These are phyloP conservation scores for Otus sunia DNA, from an alignment of 2,113 vertebrate genomes.

Conservation along the genomic window DNA sequence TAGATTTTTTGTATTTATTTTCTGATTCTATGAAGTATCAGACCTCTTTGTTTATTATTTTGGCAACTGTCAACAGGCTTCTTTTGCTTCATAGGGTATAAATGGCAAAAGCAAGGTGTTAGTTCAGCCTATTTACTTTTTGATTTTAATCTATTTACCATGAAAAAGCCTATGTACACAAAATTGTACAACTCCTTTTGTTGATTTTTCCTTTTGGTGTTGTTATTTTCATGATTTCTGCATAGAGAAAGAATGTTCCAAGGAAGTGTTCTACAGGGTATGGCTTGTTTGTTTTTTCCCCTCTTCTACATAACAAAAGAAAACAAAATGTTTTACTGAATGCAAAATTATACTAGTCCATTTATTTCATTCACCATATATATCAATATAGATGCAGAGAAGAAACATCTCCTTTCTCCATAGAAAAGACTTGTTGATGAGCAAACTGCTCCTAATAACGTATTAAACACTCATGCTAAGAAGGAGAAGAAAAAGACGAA, in stretches of 20 bases:
- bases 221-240: background rate
- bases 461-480: background rate
- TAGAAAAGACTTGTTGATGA: background rate
- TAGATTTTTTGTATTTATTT: background rate
- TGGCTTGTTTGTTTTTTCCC: background rate
- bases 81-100: background rate
- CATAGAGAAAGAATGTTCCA: background rate
- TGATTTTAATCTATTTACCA: background rate
- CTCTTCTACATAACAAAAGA: background rate
- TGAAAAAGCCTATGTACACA: background rate
- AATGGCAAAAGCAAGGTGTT: background rate
- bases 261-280: background rate
- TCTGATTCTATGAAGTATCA: background rate
- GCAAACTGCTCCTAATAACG: background rate
- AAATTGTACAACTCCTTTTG: background rate
- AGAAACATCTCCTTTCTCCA: background rate
- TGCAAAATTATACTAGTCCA: background rate
- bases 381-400: background rate
- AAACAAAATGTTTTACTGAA: background rate
- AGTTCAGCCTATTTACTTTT: background rate
- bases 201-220: background rate
- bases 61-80: background rate
- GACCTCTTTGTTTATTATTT: conserved; percentile 1
- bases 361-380: background rate
- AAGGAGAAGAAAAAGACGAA: background rate